Percentiles rank a stretch among this genome's conserved stretches.
Conservation (phyloP, 2,113 vertebrate genomes). For the Terrapene triunguis region DNA sequence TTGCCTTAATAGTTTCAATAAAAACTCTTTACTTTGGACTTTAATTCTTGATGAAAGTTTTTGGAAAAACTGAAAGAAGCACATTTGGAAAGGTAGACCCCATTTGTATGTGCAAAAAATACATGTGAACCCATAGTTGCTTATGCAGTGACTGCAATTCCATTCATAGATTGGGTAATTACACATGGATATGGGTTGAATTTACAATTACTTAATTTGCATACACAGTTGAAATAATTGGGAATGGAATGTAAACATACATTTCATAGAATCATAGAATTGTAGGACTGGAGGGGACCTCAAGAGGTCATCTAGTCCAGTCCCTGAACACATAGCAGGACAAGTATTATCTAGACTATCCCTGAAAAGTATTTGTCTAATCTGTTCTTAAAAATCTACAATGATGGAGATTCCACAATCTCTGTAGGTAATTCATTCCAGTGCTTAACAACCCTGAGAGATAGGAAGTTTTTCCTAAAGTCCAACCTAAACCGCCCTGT, state of each 20-base stretch:
- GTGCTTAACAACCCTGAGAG: too few species aligned
- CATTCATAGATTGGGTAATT: not conserved
- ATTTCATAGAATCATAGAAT: not conserved
- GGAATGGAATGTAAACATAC: not conserved
- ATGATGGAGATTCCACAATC: too few species aligned
- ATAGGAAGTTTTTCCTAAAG: too few species aligned
- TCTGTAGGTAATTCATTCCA: too few species aligned
- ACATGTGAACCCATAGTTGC: not conserved
- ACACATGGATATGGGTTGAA: rapidly evolving
- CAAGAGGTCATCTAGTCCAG: too few species aligned
- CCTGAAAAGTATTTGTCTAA: too few species aligned
- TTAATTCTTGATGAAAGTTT: not conserved
- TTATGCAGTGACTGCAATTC: rapidly evolving
- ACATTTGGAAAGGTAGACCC: not conserved
- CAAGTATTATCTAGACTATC: too few species aligned
- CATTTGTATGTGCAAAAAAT: not conserved
- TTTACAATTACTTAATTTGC: not conserved
- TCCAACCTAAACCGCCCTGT: too few species aligned
- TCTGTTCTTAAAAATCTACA: too few species aligned
- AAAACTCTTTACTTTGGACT: not conserved
- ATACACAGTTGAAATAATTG: not conserved
- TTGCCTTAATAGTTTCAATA: not conserved
- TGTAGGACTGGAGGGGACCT: not conserved
- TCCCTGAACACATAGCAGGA: too few species aligned
- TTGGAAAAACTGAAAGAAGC: not conserved